These are phyloP conservation scores for Gymnoscopelus braueri DNA, from an alignment of 2,797 vertebrate species.

Conservation along the genomic window DNA sequence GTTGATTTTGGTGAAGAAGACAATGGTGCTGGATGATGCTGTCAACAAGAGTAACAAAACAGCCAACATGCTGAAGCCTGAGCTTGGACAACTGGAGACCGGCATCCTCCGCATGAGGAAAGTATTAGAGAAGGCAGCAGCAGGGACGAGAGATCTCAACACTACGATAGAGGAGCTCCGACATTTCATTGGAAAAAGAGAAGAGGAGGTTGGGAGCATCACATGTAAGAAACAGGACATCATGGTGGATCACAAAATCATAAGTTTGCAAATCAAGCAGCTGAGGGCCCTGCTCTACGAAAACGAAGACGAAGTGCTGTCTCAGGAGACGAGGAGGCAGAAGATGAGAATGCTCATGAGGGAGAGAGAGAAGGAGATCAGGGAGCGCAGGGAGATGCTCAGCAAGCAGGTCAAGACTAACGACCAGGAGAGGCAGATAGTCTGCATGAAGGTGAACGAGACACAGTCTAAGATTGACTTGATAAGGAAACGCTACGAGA, in stretches of 20 bases:
- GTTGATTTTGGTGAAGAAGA: slow-evolving; percentile 79
- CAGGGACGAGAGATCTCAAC: slow-evolving; percentile 79
- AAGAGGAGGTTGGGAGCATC: slow-evolving; percentile 88
- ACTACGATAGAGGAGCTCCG: slow-evolving; percentile 84
- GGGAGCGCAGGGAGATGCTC: slow-evolving; percentile 83
- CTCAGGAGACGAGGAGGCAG: slow-evolving; percentile 87
- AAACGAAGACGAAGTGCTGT: slow-evolving; percentile 85
- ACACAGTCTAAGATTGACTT: slow-evolving; percentile 87
- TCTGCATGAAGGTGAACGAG: slow-evolving; percentile 87
- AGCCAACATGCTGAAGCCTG: slow-evolving; percentile 62
- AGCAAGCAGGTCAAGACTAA: slow-evolving; percentile 83
- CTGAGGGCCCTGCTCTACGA: slow-evolving; percentile 82
- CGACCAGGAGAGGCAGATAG: slow-evolving; percentile 87
- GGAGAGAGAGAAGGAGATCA: slow-evolving; percentile 88
- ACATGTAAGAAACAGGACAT: slow-evolving; percentile 85
- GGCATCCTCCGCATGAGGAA: slow-evolving; percentile 85
- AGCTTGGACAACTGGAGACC: slow-evolving; percentile 90
- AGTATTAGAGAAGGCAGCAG: slow-evolving; percentile 80
- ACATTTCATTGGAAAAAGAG: slow-evolving; percentile 80
- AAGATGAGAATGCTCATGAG: slow-evolving; percentile 84
- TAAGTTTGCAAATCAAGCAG: slow-evolving; percentile 87
- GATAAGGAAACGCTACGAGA: slow-evolving; percentile 89
- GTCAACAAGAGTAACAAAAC: slow-evolving; percentile 84
- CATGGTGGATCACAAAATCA: slow-evolving; percentile 88
- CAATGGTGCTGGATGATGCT: slow-evolving; percentile 78